These are phyloP conservation scores for Psammodynastes pulverulentus DNA, from an alignment of 2,113 vertebrate species.

Conservation along the genomic window DNA sequence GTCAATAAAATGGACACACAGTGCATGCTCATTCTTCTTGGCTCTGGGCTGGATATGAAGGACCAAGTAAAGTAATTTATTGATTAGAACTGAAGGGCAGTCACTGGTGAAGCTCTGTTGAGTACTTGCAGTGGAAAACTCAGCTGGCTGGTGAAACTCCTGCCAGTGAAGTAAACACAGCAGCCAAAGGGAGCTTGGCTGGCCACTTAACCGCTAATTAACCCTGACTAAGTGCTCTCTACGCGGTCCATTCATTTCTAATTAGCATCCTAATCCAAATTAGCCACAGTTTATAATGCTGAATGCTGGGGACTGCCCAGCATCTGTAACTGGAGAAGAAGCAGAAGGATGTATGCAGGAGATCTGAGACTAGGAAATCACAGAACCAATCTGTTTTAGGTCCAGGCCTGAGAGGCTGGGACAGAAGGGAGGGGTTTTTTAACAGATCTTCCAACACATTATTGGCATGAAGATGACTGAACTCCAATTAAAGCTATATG, in stretches of 20 bases:
- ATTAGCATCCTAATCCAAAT: conserved; percentile 65
- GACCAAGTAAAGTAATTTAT: neutral
- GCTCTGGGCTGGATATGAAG: neutral
- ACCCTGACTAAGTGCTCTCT: conserved; percentile 55
- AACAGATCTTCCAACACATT: neutral
- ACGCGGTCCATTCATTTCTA: conserved; percentile 49
- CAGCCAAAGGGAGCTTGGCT: neutral
- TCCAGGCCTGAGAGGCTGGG: neutral
- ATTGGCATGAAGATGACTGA: neutral
- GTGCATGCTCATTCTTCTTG: fast-evolving
- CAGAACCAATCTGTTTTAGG: neutral
- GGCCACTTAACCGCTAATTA: conserved; percentile 61
- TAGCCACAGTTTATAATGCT: conserved; percentile 20
- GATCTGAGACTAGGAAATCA: neutral
- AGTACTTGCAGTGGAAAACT: neutral
- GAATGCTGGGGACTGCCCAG: neutral
- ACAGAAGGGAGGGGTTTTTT: neutral
- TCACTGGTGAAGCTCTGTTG: neutral
- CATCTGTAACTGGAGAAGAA: conserved; percentile 29
- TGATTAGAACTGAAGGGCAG: neutral
- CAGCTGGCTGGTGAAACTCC: fast-evolving
- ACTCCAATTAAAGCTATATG: neutral
- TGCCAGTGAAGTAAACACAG: neutral
- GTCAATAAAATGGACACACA: neutral
- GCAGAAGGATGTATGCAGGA: neutral